Conservation (phyloP, 2,888 invertebrate species). For the Diplazon laetatorius region DNA sequence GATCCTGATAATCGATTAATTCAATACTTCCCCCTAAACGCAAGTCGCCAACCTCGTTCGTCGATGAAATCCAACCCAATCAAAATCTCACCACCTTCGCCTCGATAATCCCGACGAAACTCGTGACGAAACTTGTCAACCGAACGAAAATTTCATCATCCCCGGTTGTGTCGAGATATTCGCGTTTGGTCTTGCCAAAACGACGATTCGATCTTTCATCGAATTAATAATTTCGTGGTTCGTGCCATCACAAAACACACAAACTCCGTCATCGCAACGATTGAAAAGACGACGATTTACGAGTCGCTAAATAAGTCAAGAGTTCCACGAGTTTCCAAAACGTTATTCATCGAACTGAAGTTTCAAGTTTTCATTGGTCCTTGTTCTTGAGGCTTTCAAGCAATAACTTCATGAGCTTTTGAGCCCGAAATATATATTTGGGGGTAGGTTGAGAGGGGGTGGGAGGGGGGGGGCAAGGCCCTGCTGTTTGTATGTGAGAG, state of each 20-base stretch:
- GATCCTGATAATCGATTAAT: too few relatives aligned
- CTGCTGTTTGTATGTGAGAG: background rate
- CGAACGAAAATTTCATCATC: background rate
- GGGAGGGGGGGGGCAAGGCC: background rate
- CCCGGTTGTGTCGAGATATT: background rate
- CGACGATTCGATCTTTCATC: slow-evolving; percentile 12
- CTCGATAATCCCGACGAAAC: background rate
- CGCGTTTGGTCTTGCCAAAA: slow-evolving; percentile 4
- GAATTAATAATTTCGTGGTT: slow-evolving; percentile 21
- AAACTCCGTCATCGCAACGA: background rate
- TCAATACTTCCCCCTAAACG: too few relatives aligned
- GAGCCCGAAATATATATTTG: slow-evolving; percentile 10
- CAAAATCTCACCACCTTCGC: too few relatives aligned
- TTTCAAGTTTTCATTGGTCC: slow-evolving; percentile 23
- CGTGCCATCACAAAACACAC: background rate
- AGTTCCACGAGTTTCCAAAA: slow-evolving; percentile 4
- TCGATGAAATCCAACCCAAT: too few relatives aligned
- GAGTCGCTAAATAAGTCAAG: slow-evolving; percentile 12
- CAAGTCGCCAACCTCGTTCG: too few relatives aligned
- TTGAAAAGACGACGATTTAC: background rate
- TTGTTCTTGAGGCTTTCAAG: slow-evolving; percentile 23
- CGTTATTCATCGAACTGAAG: slow-evolving; percentile 36
- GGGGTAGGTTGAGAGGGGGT: background rate
- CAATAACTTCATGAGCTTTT: slow-evolving; percentile 47
- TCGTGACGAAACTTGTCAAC: slow-evolving; percentile 10